phyloP scores from a whole-genome alignment of 2,888 invertebrate species.

The Mesochorus sp. region DNA sequence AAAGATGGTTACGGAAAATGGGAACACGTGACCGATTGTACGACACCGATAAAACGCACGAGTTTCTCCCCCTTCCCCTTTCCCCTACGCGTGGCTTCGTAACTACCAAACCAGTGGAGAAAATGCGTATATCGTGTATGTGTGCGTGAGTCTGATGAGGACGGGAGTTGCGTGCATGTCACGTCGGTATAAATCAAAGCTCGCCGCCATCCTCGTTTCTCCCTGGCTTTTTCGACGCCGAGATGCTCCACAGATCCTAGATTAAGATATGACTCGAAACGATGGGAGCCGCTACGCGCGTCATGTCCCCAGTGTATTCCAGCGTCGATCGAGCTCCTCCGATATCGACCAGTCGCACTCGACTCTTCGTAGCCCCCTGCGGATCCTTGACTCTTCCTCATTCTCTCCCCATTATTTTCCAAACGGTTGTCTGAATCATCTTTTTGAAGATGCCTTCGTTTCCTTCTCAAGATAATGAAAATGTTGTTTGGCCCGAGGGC shows the following conservation, averaged over 20 bases:
- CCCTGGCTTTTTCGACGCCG: conserved; percentile 51
- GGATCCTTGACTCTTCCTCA: conserved; percentile 21
- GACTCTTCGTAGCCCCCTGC: conserved; percentile 2
- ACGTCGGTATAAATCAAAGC: conserved; percentile 72
- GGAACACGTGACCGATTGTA: conserved; percentile 69
- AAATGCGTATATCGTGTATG: conserved; percentile 40
- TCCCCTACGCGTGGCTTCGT: not conserved
- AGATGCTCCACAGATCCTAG: conserved; percentile 27
- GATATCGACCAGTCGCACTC: conserved; percentile 38
- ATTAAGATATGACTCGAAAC: conserved; percentile 30
- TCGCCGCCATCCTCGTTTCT: conserved; percentile 16
- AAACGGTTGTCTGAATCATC: conserved; percentile 36
- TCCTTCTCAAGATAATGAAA: conserved; percentile 23
- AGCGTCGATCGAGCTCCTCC: conserved; percentile 59
- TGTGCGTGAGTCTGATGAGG: conserved; percentile 70
- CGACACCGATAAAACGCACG: conserved; percentile 66
- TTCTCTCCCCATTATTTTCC: not conserved
- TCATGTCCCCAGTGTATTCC: conserved; percentile 69
- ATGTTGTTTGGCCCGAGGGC: conserved; percentile 18
- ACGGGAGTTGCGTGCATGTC: conserved; percentile 70
- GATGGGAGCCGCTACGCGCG: conserved; percentile 24
- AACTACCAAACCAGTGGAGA: conserved; percentile 39
- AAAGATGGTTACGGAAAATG: conserved; percentile 63
- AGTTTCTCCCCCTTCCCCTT: not conserved
- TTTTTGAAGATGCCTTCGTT: conserved; percentile 20